These are phyloP conservation scores for Tarsius wallacei DNA, from an alignment of 2,797 vertebrate species.

Conservation along the genomic window DNA sequence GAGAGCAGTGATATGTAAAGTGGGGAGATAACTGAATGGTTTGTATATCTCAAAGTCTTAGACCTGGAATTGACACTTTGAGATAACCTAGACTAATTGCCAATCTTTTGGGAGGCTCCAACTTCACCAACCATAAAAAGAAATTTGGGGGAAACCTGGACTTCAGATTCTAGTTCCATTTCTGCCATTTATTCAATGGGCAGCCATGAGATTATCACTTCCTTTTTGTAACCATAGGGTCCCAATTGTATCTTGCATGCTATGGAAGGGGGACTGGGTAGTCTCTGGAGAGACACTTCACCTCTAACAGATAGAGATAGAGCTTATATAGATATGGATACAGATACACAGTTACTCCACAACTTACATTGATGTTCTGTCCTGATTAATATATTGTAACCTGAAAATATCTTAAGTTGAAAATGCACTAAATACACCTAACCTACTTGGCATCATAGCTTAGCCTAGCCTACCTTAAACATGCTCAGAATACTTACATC, in stretches of 20 bases:
- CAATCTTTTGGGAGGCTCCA: background rate
- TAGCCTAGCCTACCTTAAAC: background rate
- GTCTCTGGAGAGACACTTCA: background rate
- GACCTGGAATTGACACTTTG: background rate
- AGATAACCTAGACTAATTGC: background rate
- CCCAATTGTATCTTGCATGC: background rate
- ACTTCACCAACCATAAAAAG: background rate
- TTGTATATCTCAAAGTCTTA: background rate
- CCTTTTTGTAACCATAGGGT: background rate
- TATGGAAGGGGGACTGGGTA: background rate
- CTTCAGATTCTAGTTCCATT: background rate
- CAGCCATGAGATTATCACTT: background rate
- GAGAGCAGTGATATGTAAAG: background rate
- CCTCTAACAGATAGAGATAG: background rate
- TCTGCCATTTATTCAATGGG: background rate
- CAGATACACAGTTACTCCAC: too few species aligned
- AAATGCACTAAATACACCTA: background rate
- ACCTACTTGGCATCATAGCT: background rate
- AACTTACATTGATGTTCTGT: background rate
- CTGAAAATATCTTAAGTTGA: background rate
- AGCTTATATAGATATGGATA: background rate
- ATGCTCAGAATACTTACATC: background rate
- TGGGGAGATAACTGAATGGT: background rate
- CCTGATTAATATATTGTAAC: background rate
- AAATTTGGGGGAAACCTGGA: background rate